Evolutionary conservation across 1,140 invertebrate genomes (phyloP), one percentile per base, ranked within the genome.

Genomic region (Phocides pigmalion): DNA sequence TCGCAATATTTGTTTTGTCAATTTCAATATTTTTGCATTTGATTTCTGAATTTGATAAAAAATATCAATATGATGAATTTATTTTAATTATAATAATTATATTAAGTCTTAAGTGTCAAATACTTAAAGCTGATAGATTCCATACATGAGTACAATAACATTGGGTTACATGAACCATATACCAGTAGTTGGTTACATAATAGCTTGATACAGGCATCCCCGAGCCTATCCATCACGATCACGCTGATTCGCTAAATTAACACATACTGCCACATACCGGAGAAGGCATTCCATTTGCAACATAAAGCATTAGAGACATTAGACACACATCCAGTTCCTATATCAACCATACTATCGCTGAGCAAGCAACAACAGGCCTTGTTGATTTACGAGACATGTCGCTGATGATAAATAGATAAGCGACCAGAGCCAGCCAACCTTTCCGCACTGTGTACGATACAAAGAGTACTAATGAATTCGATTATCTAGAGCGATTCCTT

Each of bases 391-490:
- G 47, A 56, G n/a, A 39, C 42, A 35, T 46, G 37, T 59, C 46
- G 16, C 20, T 46, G 28, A 58, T 35, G 19, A 62, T 67, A 64
- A 74, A 66, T 68, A 70, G 62, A 71, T 75, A 68, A 61, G 64
- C 51, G 62, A 50, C 20, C 49, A 49, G 66, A 68, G 47, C 41
- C 64, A 68, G 50, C 16, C 64, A 53, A 68, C 61, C 67, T 54
- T 79, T 84, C 74, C 72, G 54, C 68, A 58, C 69, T 70, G 74
- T 80, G 73, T 76, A 67, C 63, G 70, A 69, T 61, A 84, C 81
- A 84, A 85, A 85, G 81, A 79, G 70, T 64, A 74, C 82, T 86
- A 89, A 87, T 89, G 83, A 87, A 89, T 83, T 87, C 72, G 79
- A 87, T 89, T 87, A 87, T 85, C 77, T 72, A 77, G 71, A 72